These are phyloP conservation scores for Rambutsinella grinnellia DNA, from an alignment of 2,888 invertebrate genomes.

Conservation along the genomic window DNA sequence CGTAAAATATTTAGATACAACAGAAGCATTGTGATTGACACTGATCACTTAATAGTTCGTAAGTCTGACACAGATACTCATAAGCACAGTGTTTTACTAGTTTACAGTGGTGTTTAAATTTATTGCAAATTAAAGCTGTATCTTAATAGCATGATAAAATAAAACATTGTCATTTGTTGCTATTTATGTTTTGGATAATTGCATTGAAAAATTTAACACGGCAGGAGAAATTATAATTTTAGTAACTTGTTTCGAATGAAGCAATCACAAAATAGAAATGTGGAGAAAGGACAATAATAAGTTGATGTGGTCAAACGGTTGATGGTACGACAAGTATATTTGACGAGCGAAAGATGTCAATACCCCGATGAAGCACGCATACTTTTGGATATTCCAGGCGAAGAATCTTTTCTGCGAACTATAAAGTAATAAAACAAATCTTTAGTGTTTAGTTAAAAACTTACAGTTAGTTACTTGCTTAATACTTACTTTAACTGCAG, in stretches of 20 bases:
- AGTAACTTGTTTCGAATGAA: neutral
- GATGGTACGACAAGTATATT: conserved; percentile 71
- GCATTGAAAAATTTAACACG: neutral
- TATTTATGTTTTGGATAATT: too few relatives aligned
- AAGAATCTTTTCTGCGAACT: conserved; percentile 91
- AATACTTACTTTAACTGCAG: conserved; percentile 71
- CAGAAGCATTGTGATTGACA: too few relatives aligned
- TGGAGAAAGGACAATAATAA: too few relatives aligned
- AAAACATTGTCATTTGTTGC: too few relatives aligned
- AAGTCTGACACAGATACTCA: too few relatives aligned
- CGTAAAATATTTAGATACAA: too few relatives aligned
- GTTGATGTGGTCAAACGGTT: conserved; percentile 39
- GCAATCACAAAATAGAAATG: neutral
- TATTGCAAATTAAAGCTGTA: too few relatives aligned
- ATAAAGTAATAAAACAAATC: conserved; percentile 65
- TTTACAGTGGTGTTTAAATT: too few relatives aligned
- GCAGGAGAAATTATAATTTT: neutral
- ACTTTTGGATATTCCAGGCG: conserved; percentile 83
- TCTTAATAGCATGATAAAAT: too few relatives aligned
- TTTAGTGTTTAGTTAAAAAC: neutral
- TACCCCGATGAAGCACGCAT: conserved; percentile 89
- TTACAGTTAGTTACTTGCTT: neutral
- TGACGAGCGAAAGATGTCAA: conserved; percentile 77
- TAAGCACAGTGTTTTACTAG: too few relatives aligned
- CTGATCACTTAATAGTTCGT: too few relatives aligned